phyloP scores from a whole-genome alignment of 2,113 vertebrate genomes.

The Mus spicilegus region DNA sequence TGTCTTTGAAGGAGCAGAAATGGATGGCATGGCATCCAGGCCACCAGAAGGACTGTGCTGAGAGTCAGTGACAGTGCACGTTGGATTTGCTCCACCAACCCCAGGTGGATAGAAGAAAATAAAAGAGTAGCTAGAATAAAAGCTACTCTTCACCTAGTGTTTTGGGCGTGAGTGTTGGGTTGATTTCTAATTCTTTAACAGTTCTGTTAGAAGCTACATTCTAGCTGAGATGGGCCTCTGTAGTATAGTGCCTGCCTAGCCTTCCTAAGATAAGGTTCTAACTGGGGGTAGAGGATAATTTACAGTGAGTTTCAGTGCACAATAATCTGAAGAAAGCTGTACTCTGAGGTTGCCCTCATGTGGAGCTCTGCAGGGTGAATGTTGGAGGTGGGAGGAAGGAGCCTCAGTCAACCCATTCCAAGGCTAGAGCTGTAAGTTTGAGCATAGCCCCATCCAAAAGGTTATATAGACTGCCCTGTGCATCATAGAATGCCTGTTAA shows the following conservation, averaged over 20 bases:
- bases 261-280: neutral
- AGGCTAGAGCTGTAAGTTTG: neutral
- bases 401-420: neutral
- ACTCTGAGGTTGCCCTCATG: neutral
- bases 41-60: neutral
- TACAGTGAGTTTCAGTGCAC: neutral
- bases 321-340: neutral
- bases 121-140: neutral
- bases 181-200: neutral
- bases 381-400: neutral
- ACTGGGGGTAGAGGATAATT: too few species aligned
- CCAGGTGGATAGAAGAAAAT: neutral
- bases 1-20: neutral
- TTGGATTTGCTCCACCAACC: neutral
- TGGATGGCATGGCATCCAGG: neutral
- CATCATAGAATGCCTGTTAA: neutral
- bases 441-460: neutral
- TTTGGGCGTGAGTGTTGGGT: neutral
- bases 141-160: neutral
- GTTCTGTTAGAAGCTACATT: neutral
- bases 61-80: neutral
- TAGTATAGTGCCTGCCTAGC: neutral
- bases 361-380: neutral
- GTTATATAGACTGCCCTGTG: neutral
- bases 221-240: neutral